phyloP scores from a whole-genome alignment of 2,888 invertebrate genomes.

The Amphiduros pacificus region DNA sequence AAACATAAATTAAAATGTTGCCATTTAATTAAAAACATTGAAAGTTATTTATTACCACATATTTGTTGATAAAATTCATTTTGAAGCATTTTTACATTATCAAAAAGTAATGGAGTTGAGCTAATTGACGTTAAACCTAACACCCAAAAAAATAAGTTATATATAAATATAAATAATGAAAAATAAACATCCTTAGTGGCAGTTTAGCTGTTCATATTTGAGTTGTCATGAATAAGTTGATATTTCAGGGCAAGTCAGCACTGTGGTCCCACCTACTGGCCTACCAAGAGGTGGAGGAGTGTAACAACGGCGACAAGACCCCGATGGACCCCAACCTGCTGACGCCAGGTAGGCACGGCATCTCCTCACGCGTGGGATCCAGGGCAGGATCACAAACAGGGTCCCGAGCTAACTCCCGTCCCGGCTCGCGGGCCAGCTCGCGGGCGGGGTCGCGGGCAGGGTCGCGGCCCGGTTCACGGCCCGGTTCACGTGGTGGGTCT shows the following conservation, averaged over 20 bases:
- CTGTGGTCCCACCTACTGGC: conserved; percentile 89
- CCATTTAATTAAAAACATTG: too few species aligned
- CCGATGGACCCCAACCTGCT: conserved; percentile 68
- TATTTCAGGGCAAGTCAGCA: conserved; percentile 84
- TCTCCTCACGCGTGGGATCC: background rate
- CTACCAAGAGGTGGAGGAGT: conserved; percentile 75
- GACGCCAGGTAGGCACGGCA: conserved; percentile 65
- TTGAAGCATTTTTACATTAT: too few species aligned
- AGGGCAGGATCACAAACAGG: background rate
- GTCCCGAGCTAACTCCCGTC: conserved; percentile 13
- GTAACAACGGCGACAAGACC: conserved; percentile 63
- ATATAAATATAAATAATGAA: too few species aligned
- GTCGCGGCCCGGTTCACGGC: background rate
- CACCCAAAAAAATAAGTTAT: too few species aligned
- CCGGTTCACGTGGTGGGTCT: background rate
- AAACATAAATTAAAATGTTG: too few species aligned
- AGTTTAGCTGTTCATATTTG: too few species aligned
- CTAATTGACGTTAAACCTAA: too few species aligned
- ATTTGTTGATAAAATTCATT: too few species aligned
- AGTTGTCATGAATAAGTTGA: too few species aligned
- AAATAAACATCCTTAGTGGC: too few species aligned
- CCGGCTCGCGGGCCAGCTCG: conserved; percentile 5
- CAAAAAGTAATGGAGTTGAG: too few species aligned
- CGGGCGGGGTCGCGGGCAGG: background rate
- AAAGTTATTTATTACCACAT: too few species aligned